Percentiles rank a stretch among this genome's conserved stretches.
Evolutionary conservation across 2,113 vertebrate genomes (phyloP).

Genomic region (Zosterops pallidus): DNA sequence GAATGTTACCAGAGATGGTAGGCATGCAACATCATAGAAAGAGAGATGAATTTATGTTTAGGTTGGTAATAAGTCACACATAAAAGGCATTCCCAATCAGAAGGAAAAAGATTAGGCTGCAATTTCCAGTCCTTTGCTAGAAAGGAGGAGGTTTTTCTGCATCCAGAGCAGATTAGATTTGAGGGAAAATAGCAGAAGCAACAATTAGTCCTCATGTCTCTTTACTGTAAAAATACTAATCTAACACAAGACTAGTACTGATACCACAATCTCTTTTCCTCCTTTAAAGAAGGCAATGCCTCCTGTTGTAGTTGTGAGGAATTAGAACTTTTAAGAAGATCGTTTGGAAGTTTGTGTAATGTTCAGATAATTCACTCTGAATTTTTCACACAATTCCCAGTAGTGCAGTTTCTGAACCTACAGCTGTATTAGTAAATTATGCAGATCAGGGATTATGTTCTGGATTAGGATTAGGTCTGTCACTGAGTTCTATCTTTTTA

Average conservation of each 20-base stretch:
- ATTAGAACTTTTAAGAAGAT: neutral
- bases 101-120: neutral
- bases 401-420: neutral
- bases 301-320: neutral
- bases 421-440: neutral
- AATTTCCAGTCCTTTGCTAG: neutral
- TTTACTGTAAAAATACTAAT: neutral
- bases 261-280: neutral
- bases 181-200: neutral
- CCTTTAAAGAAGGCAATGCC: neutral
- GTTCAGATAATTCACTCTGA: neutral
- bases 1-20: neutral
- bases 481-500: neutral
- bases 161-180: neutral
- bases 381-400: neutral
- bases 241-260: neutral
- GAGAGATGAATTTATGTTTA: neutral
- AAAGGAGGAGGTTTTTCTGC: neutral
- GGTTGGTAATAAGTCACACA: neutral
- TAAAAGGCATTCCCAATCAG: neutral
- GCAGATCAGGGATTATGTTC: neutral
- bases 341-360: neutral
- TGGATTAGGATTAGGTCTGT: neutral
- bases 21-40: neutral
- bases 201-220: neutral